phyloP scores from a whole-genome alignment of 2,797 vertebrate genomes.

The Sebastes diaconus region DNA sequence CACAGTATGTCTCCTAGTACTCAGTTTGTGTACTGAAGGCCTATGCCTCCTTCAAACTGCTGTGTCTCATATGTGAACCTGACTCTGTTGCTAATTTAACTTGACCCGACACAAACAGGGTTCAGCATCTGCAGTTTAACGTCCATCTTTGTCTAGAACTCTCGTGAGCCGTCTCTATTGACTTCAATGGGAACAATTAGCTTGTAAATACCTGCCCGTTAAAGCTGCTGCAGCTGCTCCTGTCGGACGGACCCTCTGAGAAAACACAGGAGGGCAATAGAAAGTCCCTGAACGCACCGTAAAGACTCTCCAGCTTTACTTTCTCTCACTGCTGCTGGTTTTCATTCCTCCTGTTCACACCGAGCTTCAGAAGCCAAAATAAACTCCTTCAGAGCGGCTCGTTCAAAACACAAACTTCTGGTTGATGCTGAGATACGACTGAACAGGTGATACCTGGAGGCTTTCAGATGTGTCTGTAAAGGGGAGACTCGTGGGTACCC shows the following conservation, averaged over 20 bases:
- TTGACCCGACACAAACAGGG: neutral
- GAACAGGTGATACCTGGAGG: too few relatives aligned
- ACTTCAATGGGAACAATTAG: slow-evolving; percentile 8
- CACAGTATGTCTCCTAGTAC: too few relatives aligned
- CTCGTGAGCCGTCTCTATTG: neutral
- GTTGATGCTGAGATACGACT: neutral
- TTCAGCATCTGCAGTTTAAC: slow-evolving; percentile 21
- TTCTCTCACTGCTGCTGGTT: neutral
- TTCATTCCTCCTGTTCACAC: neutral
- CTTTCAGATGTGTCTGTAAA: too few relatives aligned
- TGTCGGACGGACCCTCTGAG: neutral
- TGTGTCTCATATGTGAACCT: neutral
- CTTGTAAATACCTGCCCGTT: slow-evolving; percentile 42
- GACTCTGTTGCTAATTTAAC: neutral
- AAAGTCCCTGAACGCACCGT: neutral
- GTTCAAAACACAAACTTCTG: neutral
- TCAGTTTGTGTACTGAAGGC: neutral
- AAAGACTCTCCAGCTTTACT: slow-evolving; percentile 3
- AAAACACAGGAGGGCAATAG: neutral
- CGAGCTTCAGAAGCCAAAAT: slow-evolving; percentile 9
- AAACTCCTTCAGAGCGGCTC: slow-evolving; percentile 2
- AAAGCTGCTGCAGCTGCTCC: slow-evolving; percentile 36
- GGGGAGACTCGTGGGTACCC: too few relatives aligned
- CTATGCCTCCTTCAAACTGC: neutral
- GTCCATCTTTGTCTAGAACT: neutral